Percentiles rank a stretch among this genome's conserved stretches.
Evolutionary conservation across 2,113 vertebrate genomes (phyloP).

Genomic region (Pampusana beccarii): DNA sequence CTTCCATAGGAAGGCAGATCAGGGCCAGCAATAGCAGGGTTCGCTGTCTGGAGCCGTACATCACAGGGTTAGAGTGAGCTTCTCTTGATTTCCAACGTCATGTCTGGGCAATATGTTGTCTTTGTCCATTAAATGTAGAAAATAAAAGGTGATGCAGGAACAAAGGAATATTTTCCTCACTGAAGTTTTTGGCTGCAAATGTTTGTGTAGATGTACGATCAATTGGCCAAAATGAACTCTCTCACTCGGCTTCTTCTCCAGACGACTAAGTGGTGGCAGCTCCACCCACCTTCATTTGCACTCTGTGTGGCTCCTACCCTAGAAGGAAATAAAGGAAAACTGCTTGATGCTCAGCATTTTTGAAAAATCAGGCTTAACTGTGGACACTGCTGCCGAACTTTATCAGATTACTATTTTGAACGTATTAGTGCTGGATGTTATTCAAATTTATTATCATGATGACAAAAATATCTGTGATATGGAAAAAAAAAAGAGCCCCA

Average conservation of each 20-base stretch:
- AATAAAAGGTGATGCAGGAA: background rate
- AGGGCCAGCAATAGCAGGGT: background rate
- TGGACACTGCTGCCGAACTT: background rate
- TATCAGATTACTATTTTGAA: background rate
- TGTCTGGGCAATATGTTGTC: background rate
- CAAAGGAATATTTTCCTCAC: background rate
- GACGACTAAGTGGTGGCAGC: background rate
- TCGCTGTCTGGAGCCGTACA: background rate
- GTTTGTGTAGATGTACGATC: background rate
- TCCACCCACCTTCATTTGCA: conserved; percentile 14
- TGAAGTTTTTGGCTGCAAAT: conserved; percentile 31
- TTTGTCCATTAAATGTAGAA: background rate
- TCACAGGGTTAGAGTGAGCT: accelerated
- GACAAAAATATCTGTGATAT: background rate
- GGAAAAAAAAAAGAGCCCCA: background rate
- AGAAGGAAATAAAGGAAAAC: conserved; percentile 14
- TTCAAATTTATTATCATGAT: conserved; percentile 16
- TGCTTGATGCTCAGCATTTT: background rate
- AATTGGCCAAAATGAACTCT: conserved; percentile 7
- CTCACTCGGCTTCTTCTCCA: conserved; percentile 4
- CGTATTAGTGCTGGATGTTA: background rate
- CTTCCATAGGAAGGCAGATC: background rate
- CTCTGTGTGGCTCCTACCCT: background rate
- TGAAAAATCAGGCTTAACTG: background rate
- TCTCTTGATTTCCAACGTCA: background rate